A percentile compares a stretch with the other conserved stretches of the same genome.
Conservation (phyloP, 2,797 vertebrate genomes). For the Amazona ochrocephala region DNA sequence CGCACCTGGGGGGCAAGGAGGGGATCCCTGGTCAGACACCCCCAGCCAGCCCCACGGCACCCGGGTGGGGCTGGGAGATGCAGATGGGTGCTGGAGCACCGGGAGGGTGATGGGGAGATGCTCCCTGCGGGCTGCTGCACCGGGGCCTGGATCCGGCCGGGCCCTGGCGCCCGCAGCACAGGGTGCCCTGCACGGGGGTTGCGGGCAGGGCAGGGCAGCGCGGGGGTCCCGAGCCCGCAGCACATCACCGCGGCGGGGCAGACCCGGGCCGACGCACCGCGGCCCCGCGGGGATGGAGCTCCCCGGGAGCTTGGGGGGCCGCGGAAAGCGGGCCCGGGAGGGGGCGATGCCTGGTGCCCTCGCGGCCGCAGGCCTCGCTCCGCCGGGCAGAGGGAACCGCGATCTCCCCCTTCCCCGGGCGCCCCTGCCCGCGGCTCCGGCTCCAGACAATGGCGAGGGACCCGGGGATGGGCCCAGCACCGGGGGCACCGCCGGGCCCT, state of each 20-base stretch:
- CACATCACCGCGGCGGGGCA: background rate
- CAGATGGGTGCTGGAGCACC: background rate
- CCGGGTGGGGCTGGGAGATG: background rate
- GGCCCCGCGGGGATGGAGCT: background rate
- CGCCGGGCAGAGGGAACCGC: background rate
- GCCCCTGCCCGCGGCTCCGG: background rate
- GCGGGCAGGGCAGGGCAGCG: background rate
- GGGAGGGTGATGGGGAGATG: background rate
- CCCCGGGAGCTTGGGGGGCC: background rate
- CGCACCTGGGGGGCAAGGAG: background rate
- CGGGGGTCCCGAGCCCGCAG: background rate
- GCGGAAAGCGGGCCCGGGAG: background rate
- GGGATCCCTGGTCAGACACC: background rate
- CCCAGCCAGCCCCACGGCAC: background rate
- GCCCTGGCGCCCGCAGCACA: background rate
- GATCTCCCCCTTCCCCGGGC: background rate
- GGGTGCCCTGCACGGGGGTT: background rate
- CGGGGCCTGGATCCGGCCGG: background rate
- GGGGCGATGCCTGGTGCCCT: background rate
- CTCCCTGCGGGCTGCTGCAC: background rate
- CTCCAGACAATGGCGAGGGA: constrained; percentile 44
- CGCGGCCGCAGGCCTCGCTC: background rate
- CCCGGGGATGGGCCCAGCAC: background rate
- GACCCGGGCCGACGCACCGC: background rate
- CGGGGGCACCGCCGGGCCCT: background rate